Evolutionary conservation across 2,113 vertebrate species (phyloP).

Genomic region (Orcinus orca): DNA sequence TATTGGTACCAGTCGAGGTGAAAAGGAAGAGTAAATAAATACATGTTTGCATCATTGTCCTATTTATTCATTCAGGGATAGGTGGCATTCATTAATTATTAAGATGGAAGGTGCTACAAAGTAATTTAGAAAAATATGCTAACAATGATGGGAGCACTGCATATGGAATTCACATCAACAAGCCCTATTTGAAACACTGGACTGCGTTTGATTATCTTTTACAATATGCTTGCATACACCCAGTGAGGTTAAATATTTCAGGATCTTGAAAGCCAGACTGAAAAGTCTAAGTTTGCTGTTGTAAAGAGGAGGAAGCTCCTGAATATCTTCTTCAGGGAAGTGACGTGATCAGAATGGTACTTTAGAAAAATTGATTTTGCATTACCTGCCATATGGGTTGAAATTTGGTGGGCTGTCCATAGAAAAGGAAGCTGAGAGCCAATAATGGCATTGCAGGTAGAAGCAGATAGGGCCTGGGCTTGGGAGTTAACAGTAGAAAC

Average conservation of each 20-base stretch:
- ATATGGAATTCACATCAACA: background rate
- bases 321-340: background rate
- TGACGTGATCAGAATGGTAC: background rate
- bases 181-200: background rate
- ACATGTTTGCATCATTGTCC: background rate
- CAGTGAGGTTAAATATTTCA: background rate
- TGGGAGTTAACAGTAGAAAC: background rate
- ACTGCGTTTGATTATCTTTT: background rate
- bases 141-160: background rate
- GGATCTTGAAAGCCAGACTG: background rate
- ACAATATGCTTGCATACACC: background rate
- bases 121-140: background rate
- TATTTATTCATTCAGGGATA: background rate
- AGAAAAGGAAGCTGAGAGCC: background rate
- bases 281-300: background rate
- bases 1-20: background rate
- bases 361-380: slow-evolving; percentile 39
- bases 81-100: background rate
- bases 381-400: background rate
- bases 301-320: background rate
- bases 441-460: background rate
- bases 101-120: background rate
- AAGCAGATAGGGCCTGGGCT: background rate
- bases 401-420: background rate
- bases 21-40: background rate